Evolutionary conservation across 2,113 vertebrate species (phyloP).

Genomic region (Proterorhinus semilunaris): DNA sequence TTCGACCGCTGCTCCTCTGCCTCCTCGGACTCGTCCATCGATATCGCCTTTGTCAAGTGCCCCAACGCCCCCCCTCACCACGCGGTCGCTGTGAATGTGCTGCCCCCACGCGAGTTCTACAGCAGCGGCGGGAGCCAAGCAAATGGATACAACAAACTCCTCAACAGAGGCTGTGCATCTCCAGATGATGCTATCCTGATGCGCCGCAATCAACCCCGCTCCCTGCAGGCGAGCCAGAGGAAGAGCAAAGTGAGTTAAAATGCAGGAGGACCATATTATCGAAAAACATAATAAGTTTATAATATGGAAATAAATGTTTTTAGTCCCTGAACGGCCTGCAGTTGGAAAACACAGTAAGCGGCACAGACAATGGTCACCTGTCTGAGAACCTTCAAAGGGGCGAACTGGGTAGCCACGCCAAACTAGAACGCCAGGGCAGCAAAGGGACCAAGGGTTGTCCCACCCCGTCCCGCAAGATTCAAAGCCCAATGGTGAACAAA

Average conservation of each 20-base stretch:
- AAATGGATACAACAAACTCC: constrained; percentile 75
- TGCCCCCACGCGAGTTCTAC: constrained; percentile 41
- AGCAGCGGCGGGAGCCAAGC: constrained; percentile 54
- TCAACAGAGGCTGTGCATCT: constrained; percentile 81
- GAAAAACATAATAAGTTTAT: too few species aligned
- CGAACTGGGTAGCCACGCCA: constrained; percentile 81
- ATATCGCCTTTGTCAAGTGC: constrained; percentile 89
- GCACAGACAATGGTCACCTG: constrained; percentile 32
- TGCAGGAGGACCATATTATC: neutral
- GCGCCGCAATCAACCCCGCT: constrained; percentile 59
- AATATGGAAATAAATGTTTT: neutral
- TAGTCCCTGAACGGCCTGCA: constrained; percentile 90
- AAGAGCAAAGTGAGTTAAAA: constrained; percentile 81
- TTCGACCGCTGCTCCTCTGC: constrained; percentile 88
- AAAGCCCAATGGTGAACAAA: constrained; percentile 73
- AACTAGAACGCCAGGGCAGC: constrained; percentile 83
- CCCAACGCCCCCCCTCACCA: constrained; percentile 79
- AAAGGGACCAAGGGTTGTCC: constrained; percentile 76
- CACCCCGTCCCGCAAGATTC: constrained; percentile 75
- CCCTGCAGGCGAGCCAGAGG: constrained; percentile 80
- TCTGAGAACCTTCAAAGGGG: constrained; percentile 70
- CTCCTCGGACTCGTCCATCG: constrained; percentile 91
- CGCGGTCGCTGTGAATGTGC: constrained; percentile 65
- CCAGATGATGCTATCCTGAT: constrained; percentile 66
- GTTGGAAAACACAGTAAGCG: constrained; percentile 84